Base-by-base conservation (phyloP, 2,888 invertebrate genomes). In the Eristalis pertinax region DNA sequence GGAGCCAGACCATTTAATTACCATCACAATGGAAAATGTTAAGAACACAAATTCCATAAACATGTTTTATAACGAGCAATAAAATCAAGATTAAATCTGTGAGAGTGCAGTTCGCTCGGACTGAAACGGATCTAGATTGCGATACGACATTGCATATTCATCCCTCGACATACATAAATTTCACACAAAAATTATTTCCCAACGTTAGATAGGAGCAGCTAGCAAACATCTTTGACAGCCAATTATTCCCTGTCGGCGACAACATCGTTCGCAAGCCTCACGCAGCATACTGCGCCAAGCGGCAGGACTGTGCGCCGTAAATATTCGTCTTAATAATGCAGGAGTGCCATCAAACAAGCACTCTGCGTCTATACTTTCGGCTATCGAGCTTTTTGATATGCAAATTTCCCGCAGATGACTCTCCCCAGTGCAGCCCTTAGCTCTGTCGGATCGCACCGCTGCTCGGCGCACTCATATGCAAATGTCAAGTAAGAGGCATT, bases 381-480 rank as follows among this genome's bases (percentile, higher is more conserved):
- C 76, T 82, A 82, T 82, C 76, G 72, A 76, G 76, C 70, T 76
- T 76, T 82, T 82, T 82, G 81, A 82, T 82, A 82, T 82, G 82
- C 82, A 76, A 82, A 82, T 82, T 70, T 64, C 26, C 35, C 24
- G 24, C 22, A 41, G 22, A 65, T 60, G 58, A 72, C 58, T 43
- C 43, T 11, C 26, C n/a, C 5, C 60, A 10, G 50, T 68, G 41
- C 58, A 76, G 72, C 76, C 76, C 76, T 77, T 76, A 82, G 32
- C 63, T 69, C 41, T 58, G 60, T 63, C n/a, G n/a, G 4, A n/a
- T 19, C 26, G 26, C 38, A 69, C 38, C 13, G 26, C 26, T 1
- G 7, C 22, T 0, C 32, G 60, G 43, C 43, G 58, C 62, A 62
- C 58, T 82, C 83, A 73, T 69, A 78, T 77, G 77, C 63, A 83